phyloP scores from a whole-genome alignment of 2,113 vertebrate species.

The Eira barbara region DNA sequence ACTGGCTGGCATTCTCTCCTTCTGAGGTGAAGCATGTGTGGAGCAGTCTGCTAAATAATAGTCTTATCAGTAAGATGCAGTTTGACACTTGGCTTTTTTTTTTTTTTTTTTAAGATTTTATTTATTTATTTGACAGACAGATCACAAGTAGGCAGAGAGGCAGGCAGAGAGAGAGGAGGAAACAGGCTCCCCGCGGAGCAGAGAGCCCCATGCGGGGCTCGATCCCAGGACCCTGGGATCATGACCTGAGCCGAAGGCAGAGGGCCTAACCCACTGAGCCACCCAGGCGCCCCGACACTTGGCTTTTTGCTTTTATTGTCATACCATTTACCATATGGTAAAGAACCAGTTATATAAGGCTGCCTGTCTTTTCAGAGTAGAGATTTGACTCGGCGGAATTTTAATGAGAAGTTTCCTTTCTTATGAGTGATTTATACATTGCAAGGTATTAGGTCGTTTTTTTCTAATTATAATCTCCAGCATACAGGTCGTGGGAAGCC shows the following conservation, averaged over 20 bases:
- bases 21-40: constrained; percentile 79
- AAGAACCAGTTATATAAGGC: constrained; percentile 68
- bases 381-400: constrained; percentile 47
- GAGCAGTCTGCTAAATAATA: constrained; percentile 73
- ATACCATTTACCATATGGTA: constrained; percentile 77
- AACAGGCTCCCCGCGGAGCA: no score
- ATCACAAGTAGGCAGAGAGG: no score
- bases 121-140: no score
- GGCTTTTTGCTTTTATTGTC: constrained; percentile 68
- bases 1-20: constrained; percentile 47
- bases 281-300: no score
- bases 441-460: background rate
- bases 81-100: constrained; percentile 73
- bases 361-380: constrained; percentile 35
- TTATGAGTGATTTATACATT: constrained; percentile 49
- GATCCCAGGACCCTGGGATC: no score
- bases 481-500: background rate
- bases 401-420: constrained; percentile 7
- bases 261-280: no score
- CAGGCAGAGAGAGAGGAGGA: no score
- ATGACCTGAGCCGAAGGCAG: no score
- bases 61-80: constrained; percentile 77
- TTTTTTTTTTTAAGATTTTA: no score
- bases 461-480: constrained; percentile 20
- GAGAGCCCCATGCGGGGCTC: no score